Base-by-base conservation (phyloP, 2,888 invertebrate genomes). In the Gandaritis pyraliata region DNA sequence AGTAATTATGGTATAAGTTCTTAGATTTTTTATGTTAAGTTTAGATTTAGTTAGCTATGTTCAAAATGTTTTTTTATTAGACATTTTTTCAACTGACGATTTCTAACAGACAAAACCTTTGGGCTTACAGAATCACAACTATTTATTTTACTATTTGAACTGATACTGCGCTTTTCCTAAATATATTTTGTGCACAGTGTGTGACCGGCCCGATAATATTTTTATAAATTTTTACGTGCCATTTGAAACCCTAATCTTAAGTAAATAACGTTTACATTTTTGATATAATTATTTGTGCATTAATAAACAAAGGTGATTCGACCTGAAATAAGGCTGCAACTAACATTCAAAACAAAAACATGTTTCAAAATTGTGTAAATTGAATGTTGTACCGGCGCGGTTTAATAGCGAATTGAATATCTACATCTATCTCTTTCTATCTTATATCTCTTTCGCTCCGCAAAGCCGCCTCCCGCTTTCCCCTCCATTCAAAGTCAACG, bases 161-260 rank as follows among this genome's bases (percentile, higher is more conserved):
- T 16, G 16, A 43, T 43, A 15, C 43, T 43, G 12, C 15, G 11
- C 13, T n/a, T 11, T 15, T 33, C 3, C 33, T 15, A 16, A 12
- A 49, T 10, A 7, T 6, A 41, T 51, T 33, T 45, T 45, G 3
- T 30, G 15, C 12, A 10, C 39, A 41, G 58, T 52, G 52, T 65
- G 63, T 57, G 63, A 64, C 55, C 36, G 61, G 53, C 58, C 64
- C 47, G 57, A 61, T 61, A 51, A 47, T 43, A 56, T 29, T 53
- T 59, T 47, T 49, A 54, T 41, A 59, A 64, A 70, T 70, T 69
- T 58, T 49, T 46, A 66, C 36, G 66, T 61, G 50, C 53, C 63
- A 73, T 59, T 55, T 59, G 39, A 46, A 73, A 71, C 66, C 79
- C 77, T 82, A 84, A 86, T 86, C 75, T 82, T 88, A 88, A 87